Conservation (phyloP, 2,888 invertebrate genomes). For the Aphidoletes aphidimyza region DNA sequence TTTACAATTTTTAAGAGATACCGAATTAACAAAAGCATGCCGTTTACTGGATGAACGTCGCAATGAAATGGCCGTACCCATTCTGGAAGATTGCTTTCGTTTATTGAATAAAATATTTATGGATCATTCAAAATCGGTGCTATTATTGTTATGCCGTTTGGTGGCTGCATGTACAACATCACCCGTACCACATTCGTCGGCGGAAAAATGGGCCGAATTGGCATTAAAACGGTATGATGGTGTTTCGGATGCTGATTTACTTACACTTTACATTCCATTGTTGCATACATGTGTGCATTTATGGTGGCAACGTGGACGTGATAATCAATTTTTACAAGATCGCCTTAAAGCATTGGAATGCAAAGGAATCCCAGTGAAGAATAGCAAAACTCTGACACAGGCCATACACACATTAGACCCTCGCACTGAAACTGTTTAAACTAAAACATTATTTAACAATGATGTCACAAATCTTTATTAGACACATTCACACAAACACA, state of each 20-base stretch:
- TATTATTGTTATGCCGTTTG: conserved; percentile 75
- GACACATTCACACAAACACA: too few relatives aligned
- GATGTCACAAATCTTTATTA: not conserved
- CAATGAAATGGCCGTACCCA: conserved; percentile 71
- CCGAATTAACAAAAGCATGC: conserved; percentile 73
- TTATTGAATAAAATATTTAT: conserved; percentile 74
- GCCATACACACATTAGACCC: conserved; percentile 72
- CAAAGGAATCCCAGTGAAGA: conserved; percentile 74
- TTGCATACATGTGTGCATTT: conserved; percentile 75
- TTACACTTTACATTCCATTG: conserved; percentile 76
- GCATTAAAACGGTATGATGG: conserved; percentile 77
- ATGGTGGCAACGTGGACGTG: conserved; percentile 74
- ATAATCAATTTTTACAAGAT: conserved; percentile 72
- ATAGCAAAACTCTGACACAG: conserved; percentile 70
- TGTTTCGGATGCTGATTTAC: conserved; percentile 76
- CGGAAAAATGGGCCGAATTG: conserved; percentile 76
- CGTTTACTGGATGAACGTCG: conserved; percentile 70
- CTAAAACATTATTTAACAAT: not conserved
- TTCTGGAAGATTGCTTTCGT: conserved; percentile 76
- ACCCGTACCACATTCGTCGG: conserved; percentile 70
- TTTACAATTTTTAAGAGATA: conserved; percentile 73
- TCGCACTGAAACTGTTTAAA: conserved; percentile 64
- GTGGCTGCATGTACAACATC: conserved; percentile 70
- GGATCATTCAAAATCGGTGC: conserved; percentile 75
- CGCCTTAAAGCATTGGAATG: conserved; percentile 72